Evolutionary conservation across 2,888 invertebrate species (phyloP), one percentile per base, ranked within the genome.

Genomic region (Homarus gammarus): DNA sequence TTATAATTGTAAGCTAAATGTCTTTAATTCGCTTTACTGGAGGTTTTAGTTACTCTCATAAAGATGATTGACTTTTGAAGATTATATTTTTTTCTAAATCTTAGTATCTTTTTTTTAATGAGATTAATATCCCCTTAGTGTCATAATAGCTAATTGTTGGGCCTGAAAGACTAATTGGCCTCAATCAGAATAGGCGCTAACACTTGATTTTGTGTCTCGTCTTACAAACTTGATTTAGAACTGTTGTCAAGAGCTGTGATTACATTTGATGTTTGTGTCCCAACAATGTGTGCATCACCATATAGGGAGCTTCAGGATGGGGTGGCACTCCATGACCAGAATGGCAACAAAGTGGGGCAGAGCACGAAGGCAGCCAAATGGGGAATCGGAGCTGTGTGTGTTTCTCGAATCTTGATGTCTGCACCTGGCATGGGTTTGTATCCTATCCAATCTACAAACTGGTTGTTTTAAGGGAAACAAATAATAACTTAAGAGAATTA

Each of bases 321-420:
- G 22, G 97, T 98, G 36, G 96, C 97, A 0, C 95, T 99, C 38
- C 95, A 96, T 93, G 97, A 98, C 93, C 95, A 96, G 78, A 95
- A 96, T 81, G 97, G 97, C 33, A 95, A 95, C 90, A 95, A 95
- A 87, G 93, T 98, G n/a, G 96, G 95, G 1, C 93, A 95, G 56
- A 95, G 95, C 0, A 93, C 92, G 83, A 93, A 92, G 27, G 95
- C 95, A 49, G 95, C 95, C 56, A 95, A 95, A 90, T 95, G 95
- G 90, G 99, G 99, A 36, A 99, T 99, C 92, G 94, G 95, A 0
- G 96, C 98, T 92, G 99, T 99, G 12, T 96, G 98, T 89, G 93
- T 98, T 8, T 99, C 98, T 82, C 95, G 99, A 93, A 96, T 99
- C 88, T 94, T 96, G 84, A 99, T 99, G 99, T 98, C 99, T 0